Evolutionary conservation across 2,888 invertebrate genomes (phyloP), one percentile per base, ranked within the genome.

Genomic region (Eupithecia pulchellata): DNA sequence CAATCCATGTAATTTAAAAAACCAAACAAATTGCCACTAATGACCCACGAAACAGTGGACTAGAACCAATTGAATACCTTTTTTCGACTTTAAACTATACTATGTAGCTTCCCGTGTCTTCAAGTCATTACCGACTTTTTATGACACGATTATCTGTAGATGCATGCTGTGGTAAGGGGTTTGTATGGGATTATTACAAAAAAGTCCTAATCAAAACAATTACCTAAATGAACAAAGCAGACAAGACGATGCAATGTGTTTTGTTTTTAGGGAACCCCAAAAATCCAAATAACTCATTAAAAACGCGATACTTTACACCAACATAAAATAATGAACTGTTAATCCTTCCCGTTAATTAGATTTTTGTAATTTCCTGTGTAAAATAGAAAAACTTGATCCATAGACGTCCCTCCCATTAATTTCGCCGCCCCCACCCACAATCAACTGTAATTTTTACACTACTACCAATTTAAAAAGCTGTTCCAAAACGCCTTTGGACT

Each of bases 31-130:
- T 80, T 73, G 75, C 77, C 77, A 67, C 78, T 84, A 85, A 86
- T 84, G 86, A 81, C 72, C 81, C 79, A 76, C 81, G 77, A 82
- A 84, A 83, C 82, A 71, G 82, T 83, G 80, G 80, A 79, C 83
- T 80, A 79, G 79, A 82, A 82, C 80, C 85, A 90, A 91, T 89
- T 87, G 86, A 91, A 91, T 91, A 84, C 83, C 83, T 64, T 58
- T 64, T 65, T 66, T 65, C 30, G 4, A 30, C 42, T 67, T 64
- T 63, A 52, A 69, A 88, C 85, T 88, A 88, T 89, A 89, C 84
- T 86, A 89, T 84, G 84, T 75, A 83, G 86, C 84, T 85, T 82
- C 83, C 82, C 81, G 80, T 80, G 72, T 77, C 77, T 77, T 61
- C 20, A 13, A 77, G 75, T 67, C 70, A 73, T 75, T 69, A 76